Evolutionary conservation across 2,113 vertebrate genomes (phyloP), one percentile per base, ranked within the genome.

Genomic region (Tenrec ecaudatus): DNA sequence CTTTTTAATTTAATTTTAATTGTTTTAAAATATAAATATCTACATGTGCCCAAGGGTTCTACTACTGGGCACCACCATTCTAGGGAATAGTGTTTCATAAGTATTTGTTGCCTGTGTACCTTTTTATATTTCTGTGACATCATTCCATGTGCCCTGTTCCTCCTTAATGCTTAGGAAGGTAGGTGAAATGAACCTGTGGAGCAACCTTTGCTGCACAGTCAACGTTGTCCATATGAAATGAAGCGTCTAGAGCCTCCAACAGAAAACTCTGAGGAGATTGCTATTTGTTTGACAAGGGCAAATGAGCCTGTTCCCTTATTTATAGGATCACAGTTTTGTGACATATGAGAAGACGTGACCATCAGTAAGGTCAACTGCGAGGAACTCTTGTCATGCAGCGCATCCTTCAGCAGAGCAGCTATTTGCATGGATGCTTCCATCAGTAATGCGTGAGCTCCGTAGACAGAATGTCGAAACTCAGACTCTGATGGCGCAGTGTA

Each of bases 291-390:
- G 16, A 19, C 25, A 47, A 25, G 68, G 40, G 31, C 79, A 36
- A 31, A 75, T 6, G 68, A 79, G 23, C 82, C 31, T 82, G 33
- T 3, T 16, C 14, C 19, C 36, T 0, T 66, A 29, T 33, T 77
- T 47, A 20, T 16, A 66, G 58, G 25, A 53, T 91, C 68, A 58
- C 1, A 43, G 19, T 77, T 36, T 0, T 1, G 14, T 17, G 11
- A 33, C 2, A 1, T 1, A 2, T 19, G 17, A 9, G 33, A 76
- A 38, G 75, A 20, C 2, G 27, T 3, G 15, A 0, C 23, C 2
- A 2, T 36, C 6, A 23, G 6, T 53, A 14, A 27, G 43, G 31
- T n/a, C 40, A 92, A 58, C 66, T 90, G 25, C 19, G 78, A 83
- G 27, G 38, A 33, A 6, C 6, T 75, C 23, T 14, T 3, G 6